Evolutionary conservation across 2,888 invertebrate species (phyloP).

Genomic region (Hermaeophaga mercurialis): DNA sequence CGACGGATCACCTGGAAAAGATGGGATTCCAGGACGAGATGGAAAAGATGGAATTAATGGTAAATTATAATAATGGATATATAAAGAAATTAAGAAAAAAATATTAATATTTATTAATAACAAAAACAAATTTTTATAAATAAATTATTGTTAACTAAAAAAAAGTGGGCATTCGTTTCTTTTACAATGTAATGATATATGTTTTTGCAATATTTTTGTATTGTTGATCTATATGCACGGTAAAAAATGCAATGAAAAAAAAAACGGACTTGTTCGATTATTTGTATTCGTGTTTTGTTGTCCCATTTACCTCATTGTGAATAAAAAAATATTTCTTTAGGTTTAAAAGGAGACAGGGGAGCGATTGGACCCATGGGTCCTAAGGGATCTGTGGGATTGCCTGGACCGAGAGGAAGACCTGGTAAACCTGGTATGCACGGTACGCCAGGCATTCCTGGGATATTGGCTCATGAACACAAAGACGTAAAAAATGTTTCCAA

Average conservation of each 20-base stretch:
- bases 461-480: constrained; percentile 73
- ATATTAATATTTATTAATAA: too few species aligned
- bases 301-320: too few species aligned
- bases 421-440: constrained; percentile 78
- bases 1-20: constrained; percentile 71
- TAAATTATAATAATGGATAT: background rate
- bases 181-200: too few species aligned
- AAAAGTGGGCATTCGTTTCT: too few species aligned
- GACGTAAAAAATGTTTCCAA: constrained; percentile 67
- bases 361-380: constrained; percentile 75
- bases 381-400: constrained; percentile 69
- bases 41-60: constrained; percentile 70
- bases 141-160: too few species aligned
- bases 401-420: constrained; percentile 73
- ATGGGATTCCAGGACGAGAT: constrained; percentile 76
- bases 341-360: constrained; percentile 70
- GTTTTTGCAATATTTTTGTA: too few species aligned
- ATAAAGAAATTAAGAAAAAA: background rate
- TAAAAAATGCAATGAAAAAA: too few species aligned
- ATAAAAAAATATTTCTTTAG: constrained; percentile 52
- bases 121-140: too few species aligned
- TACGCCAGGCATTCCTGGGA: constrained; percentile 78
- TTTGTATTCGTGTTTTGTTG: too few species aligned
- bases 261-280: too few species aligned
- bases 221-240: too few species aligned